Base-by-base conservation (phyloP, 2,113 vertebrate species). In the Pelodiscus sinensis region DNA sequence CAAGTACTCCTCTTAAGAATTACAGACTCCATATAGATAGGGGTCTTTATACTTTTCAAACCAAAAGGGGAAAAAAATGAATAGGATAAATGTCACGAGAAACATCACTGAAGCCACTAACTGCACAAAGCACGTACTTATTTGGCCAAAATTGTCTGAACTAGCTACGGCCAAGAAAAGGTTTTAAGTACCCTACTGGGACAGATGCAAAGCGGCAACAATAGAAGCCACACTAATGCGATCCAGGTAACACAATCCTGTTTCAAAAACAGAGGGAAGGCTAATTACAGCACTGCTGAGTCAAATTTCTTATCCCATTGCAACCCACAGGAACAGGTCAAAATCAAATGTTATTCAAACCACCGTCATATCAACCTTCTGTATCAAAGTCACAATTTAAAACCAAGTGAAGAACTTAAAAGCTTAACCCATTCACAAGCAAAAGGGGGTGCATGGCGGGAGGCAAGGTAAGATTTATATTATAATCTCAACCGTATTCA, bases 311-410 rank as follows among this genome's bases (percentile, higher is more conserved):
- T 98, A 96, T 97, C 96, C 97, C 97, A 96, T 31, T 90, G 95
- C 97, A 98, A 97, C 97, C 97, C 98, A 97, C 97, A 98, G 97
- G 96, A 98, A 97, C 98, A 97, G 98, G 98, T 98, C 98, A 98
- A 98, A 98, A 98, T 98, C 98, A 98, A 97, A 97, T 97, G 98
- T 97, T 98, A 98, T 98, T 98, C 98, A 98, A 98, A 98, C 98
- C 97, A 98, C 98, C 97, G 97, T 96, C 96, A 89, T 97, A 98
- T 98, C 98, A 97, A 94, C 96, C 98, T 94, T 83, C 97, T 96
- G 78, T 98, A 98, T 98, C 98, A 97, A 98, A 98, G 97, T 97
- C 98, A 97, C 95, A 92, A 97, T 96, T 98, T 98, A 97, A 98
- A 98, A 97, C 97, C 97, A 90, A 97, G 97, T 0, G 92, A 97